These are phyloP conservation scores for Lithosia quadra DNA, from an alignment of 2,888 invertebrate genomes.

Conservation along the genomic window DNA sequence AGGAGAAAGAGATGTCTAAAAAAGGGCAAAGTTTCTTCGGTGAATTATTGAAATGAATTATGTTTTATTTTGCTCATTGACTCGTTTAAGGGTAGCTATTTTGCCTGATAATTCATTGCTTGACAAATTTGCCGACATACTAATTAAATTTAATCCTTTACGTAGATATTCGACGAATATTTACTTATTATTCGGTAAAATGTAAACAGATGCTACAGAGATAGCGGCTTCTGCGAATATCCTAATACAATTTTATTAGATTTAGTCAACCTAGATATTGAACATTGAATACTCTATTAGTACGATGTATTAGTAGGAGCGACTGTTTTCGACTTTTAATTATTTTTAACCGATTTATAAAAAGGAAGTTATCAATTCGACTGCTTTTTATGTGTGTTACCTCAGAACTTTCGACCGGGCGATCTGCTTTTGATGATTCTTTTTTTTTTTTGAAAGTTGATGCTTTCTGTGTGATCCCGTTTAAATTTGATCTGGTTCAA, in stretches of 20 bases:
- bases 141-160: slow-evolving; percentile 55
- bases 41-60: slow-evolving; percentile 77
- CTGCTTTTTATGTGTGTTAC: too few species aligned
- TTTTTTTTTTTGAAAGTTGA: too few species aligned
- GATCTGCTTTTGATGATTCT: too few species aligned
- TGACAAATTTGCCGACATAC: slow-evolving; percentile 57
- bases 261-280: not conserved
- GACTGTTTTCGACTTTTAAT: too few species aligned
- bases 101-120: slow-evolving; percentile 60
- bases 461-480: too few species aligned
- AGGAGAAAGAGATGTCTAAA: slow-evolving; percentile 51
- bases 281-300: not conserved
- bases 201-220: slow-evolving; percentile 19
- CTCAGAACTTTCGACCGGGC: too few species aligned
- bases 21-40: slow-evolving; percentile 70
- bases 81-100: slow-evolving; percentile 42
- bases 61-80: slow-evolving; percentile 76
- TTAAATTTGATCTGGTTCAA: too few species aligned
- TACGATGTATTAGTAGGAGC: too few species aligned
- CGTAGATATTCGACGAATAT: slow-evolving; percentile 5
- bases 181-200: too few species aligned
- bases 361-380: too few species aligned
- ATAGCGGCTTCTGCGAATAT: not conserved
- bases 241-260: not conserved
- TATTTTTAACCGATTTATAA: too few species aligned